Evolutionary conservation across 2,797 vertebrate species (phyloP).

Genomic region (Aldrovandia affinis): DNA sequence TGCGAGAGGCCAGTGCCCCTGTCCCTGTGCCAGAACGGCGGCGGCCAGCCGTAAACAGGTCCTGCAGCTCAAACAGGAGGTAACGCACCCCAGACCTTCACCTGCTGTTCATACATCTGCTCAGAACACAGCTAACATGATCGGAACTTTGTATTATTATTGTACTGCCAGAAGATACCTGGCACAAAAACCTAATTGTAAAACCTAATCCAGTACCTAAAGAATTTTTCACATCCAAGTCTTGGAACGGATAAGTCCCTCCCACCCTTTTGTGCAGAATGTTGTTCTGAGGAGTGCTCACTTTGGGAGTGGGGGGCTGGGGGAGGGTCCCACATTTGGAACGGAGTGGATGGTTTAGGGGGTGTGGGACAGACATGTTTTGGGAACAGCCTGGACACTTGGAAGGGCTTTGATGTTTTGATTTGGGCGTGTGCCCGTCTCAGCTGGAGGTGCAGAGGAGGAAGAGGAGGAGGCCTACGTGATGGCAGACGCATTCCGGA

Average conservation of each 20-base stretch:
- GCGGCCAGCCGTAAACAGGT: slow-evolving; percentile 80
- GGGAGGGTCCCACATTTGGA: slow-evolving; percentile 2
- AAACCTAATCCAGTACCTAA: too few relatives aligned
- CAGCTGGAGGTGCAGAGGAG: slow-evolving; percentile 79
- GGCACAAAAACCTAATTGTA: too few relatives aligned
- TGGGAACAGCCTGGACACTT: background rate
- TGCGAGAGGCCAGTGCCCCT: slow-evolving; percentile 63
- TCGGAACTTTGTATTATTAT: background rate
- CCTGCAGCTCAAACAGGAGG: slow-evolving; percentile 83
- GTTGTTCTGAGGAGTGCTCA: background rate
- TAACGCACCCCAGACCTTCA: slow-evolving; percentile 44
- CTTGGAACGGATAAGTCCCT: background rate
- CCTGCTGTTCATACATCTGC: slow-evolving; percentile 20
- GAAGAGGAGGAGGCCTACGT: slow-evolving; percentile 84
- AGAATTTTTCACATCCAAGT: background rate
- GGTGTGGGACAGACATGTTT: background rate
- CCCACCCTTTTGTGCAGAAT: background rate
- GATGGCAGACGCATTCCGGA: slow-evolving; percentile 89
- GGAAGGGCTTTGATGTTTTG: slow-evolving; percentile 11
- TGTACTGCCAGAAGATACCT: background rate
- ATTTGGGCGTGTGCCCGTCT: background rate
- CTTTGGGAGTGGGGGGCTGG: slow-evolving; percentile 19
- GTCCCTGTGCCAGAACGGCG: slow-evolving; percentile 80
- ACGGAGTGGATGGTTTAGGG: background rate
- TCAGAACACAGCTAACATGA: background rate